Conservation (phyloP, 1,140 invertebrate species). For the Drosophila pachea region DNA sequence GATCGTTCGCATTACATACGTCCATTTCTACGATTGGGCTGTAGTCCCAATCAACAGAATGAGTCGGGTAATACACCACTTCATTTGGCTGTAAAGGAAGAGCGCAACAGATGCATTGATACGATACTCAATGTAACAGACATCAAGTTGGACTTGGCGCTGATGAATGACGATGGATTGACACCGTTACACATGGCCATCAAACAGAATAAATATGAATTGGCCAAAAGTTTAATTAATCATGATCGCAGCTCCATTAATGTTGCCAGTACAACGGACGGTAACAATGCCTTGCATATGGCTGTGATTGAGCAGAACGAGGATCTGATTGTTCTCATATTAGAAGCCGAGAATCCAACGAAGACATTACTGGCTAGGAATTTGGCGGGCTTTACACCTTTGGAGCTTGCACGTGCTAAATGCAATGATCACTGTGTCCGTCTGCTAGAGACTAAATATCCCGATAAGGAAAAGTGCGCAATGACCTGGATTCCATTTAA, state of each 20-base stretch:
- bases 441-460: slow-evolving; percentile 51
- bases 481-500: slow-evolving; percentile 67
- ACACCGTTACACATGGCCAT: slow-evolving; percentile 81
- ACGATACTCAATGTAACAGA: slow-evolving; percentile 55
- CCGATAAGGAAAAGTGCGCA: slow-evolving; percentile 44
- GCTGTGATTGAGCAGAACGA: slow-evolving; percentile 79
- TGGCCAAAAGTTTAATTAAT: slow-evolving; percentile 79
- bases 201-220: slow-evolving; percentile 79
- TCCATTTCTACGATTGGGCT: slow-evolving; percentile 77
- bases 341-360: slow-evolving; percentile 70
- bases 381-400: slow-evolving; percentile 56
- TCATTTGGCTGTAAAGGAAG: slow-evolving; percentile 80
- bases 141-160: slow-evolving; percentile 58
- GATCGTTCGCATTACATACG: slow-evolving; percentile 77
- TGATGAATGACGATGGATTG: slow-evolving; percentile 79
- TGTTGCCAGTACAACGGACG: slow-evolving; percentile 79
- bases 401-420: slow-evolving; percentile 55
- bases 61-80: slow-evolving; percentile 79
- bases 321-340: slow-evolving; percentile 80
- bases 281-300: slow-evolving; percentile 82
- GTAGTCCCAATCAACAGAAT: slow-evolving; percentile 80
- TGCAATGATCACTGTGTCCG: slow-evolving; percentile 45
- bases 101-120: slow-evolving; percentile 59
- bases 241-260: slow-evolving; percentile 80
- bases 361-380: slow-evolving; percentile 60